A percentile compares a stretch with the other conserved stretches of the same genome.
These are phyloP conservation scores for Drosophila prolongata DNA, from an alignment of 2,888 invertebrate genomes.

Conservation along the genomic window DNA sequence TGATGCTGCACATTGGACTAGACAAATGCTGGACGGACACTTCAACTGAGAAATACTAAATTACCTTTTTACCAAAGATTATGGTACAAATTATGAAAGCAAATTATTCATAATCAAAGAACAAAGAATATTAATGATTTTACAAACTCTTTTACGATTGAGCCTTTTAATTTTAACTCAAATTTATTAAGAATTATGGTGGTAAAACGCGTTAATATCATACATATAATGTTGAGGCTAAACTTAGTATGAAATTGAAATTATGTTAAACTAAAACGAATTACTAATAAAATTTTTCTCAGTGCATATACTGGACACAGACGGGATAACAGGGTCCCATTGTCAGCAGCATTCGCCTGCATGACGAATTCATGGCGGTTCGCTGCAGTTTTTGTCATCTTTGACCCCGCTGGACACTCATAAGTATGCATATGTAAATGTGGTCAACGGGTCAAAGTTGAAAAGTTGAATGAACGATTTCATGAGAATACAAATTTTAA, in stretches of 20 bases:
- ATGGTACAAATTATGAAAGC: too few species aligned
- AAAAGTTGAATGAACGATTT: constrained; percentile 11
- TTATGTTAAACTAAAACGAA: too few species aligned
- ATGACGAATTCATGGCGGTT: constrained; percentile 65
- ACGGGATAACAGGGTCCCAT: constrained; percentile 3
- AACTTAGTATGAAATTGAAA: too few species aligned
- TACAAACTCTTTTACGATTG: too few species aligned
- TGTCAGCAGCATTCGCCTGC: constrained; percentile 42
- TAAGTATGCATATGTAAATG: constrained; percentile 4
- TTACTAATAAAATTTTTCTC: not conserved
- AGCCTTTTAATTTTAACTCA: too few species aligned
- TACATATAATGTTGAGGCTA: too few species aligned
- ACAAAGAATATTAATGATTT: too few species aligned
- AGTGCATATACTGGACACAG: not conserved
- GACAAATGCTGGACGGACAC: constrained; percentile 5
- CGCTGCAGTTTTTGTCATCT: constrained; percentile 59
- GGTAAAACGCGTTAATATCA: too few species aligned
- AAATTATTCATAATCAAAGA: too few species aligned
- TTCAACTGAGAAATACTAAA: not conserved
- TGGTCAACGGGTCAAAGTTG: constrained; percentile 9
- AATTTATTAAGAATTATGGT: too few species aligned
- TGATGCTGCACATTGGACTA: constrained; percentile 47
- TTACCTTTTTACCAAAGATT: too few species aligned
- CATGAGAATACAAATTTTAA: not conserved
- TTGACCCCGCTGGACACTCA: constrained; percentile 26